These are phyloP conservation scores for Syngnathus acus DNA, from an alignment of 2,797 vertebrate species.

Conservation along the genomic window DNA sequence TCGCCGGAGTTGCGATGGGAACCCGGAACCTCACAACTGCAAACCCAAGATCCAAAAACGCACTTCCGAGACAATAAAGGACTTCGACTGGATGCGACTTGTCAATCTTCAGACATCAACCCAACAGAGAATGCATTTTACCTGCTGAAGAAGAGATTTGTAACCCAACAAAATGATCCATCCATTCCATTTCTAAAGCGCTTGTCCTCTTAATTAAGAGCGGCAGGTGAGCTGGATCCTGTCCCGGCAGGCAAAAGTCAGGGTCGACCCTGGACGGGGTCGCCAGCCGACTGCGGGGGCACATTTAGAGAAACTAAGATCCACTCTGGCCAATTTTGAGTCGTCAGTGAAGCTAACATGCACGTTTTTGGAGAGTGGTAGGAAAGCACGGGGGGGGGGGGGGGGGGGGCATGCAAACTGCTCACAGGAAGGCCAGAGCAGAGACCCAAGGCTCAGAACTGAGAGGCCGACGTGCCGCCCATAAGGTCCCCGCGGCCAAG, in stretches of 20 bases:
- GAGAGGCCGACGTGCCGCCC: not conserved
- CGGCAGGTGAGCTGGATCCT: not conserved
- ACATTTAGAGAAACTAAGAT: not conserved
- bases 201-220: constrained; percentile 1
- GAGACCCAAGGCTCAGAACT: not conserved
- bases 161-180: not conserved
- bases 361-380: not conserved
- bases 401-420: not conserved
- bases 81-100: not conserved
- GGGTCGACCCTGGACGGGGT: not conserved
- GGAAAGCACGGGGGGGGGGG: not conserved
- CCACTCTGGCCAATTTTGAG: not conserved
- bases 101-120: not conserved
- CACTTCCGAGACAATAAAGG: not conserved
- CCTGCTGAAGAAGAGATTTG: not conserved
- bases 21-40: too few species aligned
- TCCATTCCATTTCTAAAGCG: not conserved
- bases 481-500: not conserved
- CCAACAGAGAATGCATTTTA: not conserved
- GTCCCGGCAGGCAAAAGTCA: not conserved
- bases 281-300: not conserved
- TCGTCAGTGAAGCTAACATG: not conserved
- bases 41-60: not conserved
- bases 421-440: not conserved
- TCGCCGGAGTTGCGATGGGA: too few species aligned